These are phyloP conservation scores for Cephus sareptanus DNA, from an alignment of 2,888 invertebrate species.

Conservation along the genomic window DNA sequence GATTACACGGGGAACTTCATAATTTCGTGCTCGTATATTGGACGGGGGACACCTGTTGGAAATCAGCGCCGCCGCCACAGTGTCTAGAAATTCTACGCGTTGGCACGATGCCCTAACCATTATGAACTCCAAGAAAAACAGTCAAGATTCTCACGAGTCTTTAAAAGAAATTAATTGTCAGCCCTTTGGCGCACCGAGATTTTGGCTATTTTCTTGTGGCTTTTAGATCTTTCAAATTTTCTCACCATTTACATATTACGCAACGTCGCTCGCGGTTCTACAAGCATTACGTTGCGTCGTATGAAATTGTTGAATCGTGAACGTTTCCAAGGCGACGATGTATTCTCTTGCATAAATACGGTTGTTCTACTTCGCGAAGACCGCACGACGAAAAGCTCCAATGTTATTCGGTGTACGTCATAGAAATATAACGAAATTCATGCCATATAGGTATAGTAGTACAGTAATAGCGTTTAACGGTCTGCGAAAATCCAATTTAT, in stretches of 20 bases:
- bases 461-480: conserved; percentile 44
- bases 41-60: conserved; percentile 40
- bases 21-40: conserved; percentile 33
- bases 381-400: background rate
- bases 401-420: background rate
- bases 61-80: conserved; percentile 21
- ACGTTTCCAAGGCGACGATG: background rate
- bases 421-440: background rate
- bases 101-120: background rate
- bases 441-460: background rate
- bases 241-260: background rate
- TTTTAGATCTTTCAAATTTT: background rate
- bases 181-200: background rate
- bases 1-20: conserved; percentile 49
- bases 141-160: conserved; percentile 29
- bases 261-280: background rate
- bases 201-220: background rate
- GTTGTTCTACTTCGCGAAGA: background rate
- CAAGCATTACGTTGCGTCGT: background rate
- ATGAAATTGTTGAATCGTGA: background rate
- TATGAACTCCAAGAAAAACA: background rate
- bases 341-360: background rate
- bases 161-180: conserved; percentile 29
- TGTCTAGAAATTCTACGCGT: conserved; percentile 14
- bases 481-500: conserved; percentile 53